A percentile compares a stretch with the other conserved stretches of the same genome.
phyloP scores from a whole-genome alignment of 2,797 vertebrate species.

The Halcyon chelicuti region DNA sequence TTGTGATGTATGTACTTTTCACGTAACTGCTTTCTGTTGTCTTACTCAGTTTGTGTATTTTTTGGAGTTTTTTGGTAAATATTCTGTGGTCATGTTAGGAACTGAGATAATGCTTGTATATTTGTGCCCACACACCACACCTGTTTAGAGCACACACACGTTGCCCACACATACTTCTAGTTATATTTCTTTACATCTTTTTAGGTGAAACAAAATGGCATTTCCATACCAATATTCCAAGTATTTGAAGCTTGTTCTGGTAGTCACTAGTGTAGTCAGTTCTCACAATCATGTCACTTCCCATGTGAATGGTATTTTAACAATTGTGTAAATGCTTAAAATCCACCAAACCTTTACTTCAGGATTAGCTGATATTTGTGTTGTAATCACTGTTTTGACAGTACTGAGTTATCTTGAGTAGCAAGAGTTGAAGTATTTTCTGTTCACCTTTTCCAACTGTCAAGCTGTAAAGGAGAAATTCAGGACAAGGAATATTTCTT shows the following conservation, averaged over 20 bases:
- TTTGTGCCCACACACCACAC: accelerated
- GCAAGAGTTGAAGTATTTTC: neutral
- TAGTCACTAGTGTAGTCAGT: neutral
- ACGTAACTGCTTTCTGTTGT: slow-evolving; percentile 1
- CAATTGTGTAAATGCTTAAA: neutral
- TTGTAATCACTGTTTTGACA: neutral
- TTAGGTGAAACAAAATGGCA: neutral
- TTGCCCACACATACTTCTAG: neutral
- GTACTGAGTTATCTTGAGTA: neutral
- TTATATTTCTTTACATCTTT: neutral
- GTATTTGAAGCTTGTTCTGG: neutral
- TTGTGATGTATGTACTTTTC: neutral
- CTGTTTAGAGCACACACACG: accelerated
- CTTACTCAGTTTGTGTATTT: neutral
- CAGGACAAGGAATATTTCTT: neutral
- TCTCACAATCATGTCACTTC: neutral
- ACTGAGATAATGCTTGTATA: neutral
- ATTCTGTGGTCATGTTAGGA: slow-evolving; percentile 33
- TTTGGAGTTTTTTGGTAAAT: slow-evolving; percentile 14
- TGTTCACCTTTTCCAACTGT: neutral
- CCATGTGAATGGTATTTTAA: neutral
- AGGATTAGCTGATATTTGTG: neutral
- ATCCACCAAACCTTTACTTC: neutral
- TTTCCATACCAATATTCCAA: neutral
- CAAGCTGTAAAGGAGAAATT: neutral